Percentiles rank a stretch among this genome's conserved stretches.
These are phyloP conservation scores for Medauroidea extradentata DNA, from an alignment of 1,140 invertebrate genomes.

Conservation along the genomic window DNA sequence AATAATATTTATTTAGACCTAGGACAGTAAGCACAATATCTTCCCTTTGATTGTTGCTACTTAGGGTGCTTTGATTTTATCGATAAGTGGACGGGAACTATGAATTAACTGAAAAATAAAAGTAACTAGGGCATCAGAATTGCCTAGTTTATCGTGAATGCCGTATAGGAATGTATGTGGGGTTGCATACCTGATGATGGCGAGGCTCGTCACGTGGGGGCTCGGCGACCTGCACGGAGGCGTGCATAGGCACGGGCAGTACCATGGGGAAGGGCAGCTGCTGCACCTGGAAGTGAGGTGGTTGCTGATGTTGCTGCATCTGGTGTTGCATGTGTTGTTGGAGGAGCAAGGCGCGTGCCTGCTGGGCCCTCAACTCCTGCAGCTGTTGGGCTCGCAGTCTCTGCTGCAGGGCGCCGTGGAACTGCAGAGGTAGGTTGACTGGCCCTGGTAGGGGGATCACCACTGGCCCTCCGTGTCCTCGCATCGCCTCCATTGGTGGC, in stretches of 20 bases:
- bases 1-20: too few species aligned
- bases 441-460: conserved; percentile 43
- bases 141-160: too few species aligned
- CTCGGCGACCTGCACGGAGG: not conserved
- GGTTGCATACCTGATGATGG: too few species aligned
- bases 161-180: too few species aligned
- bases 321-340: conserved; percentile 31
- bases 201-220: not conserved
- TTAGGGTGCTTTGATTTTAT: too few species aligned
- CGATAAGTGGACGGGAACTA: too few species aligned
- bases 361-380: conserved; percentile 31
- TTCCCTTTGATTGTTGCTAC: too few species aligned
- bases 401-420: conserved; percentile 35
- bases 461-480: conserved; percentile 43
- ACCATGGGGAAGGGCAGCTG: not conserved
- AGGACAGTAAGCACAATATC: too few species aligned
- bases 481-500: conserved; percentile 41
- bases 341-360: conserved; percentile 30
- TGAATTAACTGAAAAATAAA: too few species aligned
- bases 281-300: not conserved
- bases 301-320: conserved; percentile 28
- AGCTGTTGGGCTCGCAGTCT: conserved; percentile 37
- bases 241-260: not conserved
- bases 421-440: conserved; percentile 42
- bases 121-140: too few species aligned